These are phyloP conservation scores for Drosophila pandora DNA, from an alignment of 1,140 invertebrate genomes.

Conservation along the genomic window DNA sequence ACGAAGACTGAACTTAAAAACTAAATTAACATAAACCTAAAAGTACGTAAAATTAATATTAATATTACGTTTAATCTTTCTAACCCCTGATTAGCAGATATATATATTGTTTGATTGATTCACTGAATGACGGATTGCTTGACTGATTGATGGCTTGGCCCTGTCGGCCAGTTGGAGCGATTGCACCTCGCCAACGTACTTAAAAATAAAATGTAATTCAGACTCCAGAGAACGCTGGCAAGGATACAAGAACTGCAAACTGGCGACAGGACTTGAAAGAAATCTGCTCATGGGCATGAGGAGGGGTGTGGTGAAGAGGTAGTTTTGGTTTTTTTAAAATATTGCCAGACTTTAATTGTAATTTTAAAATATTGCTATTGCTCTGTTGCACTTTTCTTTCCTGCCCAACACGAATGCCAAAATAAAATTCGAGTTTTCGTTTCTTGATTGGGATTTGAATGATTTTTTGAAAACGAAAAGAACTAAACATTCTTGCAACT, in stretches of 20 bases:
- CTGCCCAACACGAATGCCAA: conserved; percentile 30
- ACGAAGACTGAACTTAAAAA: conserved; percentile 36
- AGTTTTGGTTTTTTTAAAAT: conserved; percentile 32
- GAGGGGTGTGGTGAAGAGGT: conserved; percentile 28
- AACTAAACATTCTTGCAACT: conserved; percentile 59
- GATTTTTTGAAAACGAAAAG: conserved; percentile 37
- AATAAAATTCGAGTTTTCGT: conserved; percentile 33
- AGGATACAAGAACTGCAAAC: background rate
- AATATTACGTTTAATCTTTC: conserved; percentile 36
- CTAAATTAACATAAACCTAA: conserved; percentile 49
- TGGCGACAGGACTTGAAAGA: conserved; percentile 2
- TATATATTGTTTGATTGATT: conserved; percentile 37
- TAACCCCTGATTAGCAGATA: conserved; percentile 44
- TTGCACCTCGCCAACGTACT: conserved; percentile 61
- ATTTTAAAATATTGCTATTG: conserved; percentile 35
- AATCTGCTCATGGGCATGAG: conserved; percentile 4
- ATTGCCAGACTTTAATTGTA: conserved; percentile 32
- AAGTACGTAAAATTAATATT: conserved; percentile 37
- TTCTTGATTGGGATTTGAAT: background rate
- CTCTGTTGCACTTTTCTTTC: conserved; percentile 14
- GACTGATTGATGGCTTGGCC: conserved; percentile 26
- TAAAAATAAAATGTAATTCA: conserved; percentile 83
- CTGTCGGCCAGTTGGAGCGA: background rate
- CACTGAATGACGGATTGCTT: conserved; percentile 48
- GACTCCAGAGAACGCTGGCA: conserved; percentile 75